phyloP scores from a whole-genome alignment of 2,888 invertebrate species.

The Phlogophora meticulosa region DNA sequence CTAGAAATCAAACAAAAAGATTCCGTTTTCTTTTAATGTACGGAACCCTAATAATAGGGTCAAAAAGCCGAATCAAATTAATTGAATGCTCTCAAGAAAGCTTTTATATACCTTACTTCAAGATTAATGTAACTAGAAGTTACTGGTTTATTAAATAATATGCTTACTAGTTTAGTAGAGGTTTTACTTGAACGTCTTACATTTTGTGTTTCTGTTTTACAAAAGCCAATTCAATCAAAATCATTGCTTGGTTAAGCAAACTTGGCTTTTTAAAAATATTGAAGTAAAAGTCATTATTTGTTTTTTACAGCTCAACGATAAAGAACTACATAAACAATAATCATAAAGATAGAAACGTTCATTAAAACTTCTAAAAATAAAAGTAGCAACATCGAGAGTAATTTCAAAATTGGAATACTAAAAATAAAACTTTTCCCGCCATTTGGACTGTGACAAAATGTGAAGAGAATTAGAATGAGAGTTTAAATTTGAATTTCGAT shows the following conservation, averaged over 20 bases:
- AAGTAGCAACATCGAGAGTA: neutral
- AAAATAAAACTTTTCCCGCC: neutral
- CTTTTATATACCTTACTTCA: neutral
- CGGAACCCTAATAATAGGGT: neutral
- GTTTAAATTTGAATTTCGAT: neutral
- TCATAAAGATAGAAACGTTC: neutral
- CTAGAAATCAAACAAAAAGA: no score
- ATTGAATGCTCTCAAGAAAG: constrained; percentile 26
- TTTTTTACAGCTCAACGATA: neutral
- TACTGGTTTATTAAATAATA: neutral
- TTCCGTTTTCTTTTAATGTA: no score
- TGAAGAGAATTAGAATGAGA: neutral
- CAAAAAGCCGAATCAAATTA: constrained; percentile 23
- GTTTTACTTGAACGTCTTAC: neutral
- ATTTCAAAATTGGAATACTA: constrained; percentile 14
- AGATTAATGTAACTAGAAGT: constrained; percentile 25
- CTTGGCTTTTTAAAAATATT: no score
- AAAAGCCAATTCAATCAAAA: no score
- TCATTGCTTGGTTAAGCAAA: no score
- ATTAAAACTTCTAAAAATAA: constrained; percentile 11
- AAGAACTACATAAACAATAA: neutral
- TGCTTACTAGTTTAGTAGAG: neutral
- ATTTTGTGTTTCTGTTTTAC: no score
- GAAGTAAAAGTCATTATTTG: no score
- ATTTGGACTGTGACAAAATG: neutral